Evolutionary conservation across 2,797 vertebrate species (phyloP), one percentile per base, ranked within the genome.

Genomic region (Danio tinwini): DNA sequence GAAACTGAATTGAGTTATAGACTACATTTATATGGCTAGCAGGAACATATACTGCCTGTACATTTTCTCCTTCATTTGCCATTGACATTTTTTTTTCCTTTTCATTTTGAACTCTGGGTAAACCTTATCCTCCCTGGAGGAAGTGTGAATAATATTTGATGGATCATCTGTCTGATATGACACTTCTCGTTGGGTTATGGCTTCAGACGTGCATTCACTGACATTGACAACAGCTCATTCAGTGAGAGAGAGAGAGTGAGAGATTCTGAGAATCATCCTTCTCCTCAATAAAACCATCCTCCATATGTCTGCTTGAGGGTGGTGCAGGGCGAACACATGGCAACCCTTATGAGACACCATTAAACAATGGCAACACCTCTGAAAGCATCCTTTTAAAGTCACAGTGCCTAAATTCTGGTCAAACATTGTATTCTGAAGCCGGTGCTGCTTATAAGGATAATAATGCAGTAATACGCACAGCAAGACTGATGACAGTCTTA

Each of bases 231-330:
- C 84, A 76, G 78, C 76, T 29, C 86, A 68, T 70, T 83, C 86
- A n/a, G n/a, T n/a, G n/a, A n/a, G n/a, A 70, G 78, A 61, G 50
- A 50, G 83, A 90, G 56, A 3, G 81, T 80, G 83, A 81, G 64
- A 79, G 84, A 86, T 84, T 70, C 63, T 50, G 45, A 70, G 58
- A 52, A 5, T 19, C 67, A 70, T 83, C 56, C 56, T 52, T 77
- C 55, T 64, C 58, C 45, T 45, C 14, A 2, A 61, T 74, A 63
- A 70, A 75, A 52, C 21, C 55, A 75, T 44, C 58, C 83, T 80
- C 88, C 90, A 91, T 91, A 91, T 92, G 91, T 89, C 88, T 86
- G 55, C 81, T 80, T 82, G 45, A 87, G 61, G 56, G 0, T 80
- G 59, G 52, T 58, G 45, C 49, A 50, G 49, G 50, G 39, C 61